Evolutionary conservation across 92 coral and sea anemone genomes (phyloP), one percentile per base, ranked within the genome.

Genomic region (Actinostola sp.): DNA sequence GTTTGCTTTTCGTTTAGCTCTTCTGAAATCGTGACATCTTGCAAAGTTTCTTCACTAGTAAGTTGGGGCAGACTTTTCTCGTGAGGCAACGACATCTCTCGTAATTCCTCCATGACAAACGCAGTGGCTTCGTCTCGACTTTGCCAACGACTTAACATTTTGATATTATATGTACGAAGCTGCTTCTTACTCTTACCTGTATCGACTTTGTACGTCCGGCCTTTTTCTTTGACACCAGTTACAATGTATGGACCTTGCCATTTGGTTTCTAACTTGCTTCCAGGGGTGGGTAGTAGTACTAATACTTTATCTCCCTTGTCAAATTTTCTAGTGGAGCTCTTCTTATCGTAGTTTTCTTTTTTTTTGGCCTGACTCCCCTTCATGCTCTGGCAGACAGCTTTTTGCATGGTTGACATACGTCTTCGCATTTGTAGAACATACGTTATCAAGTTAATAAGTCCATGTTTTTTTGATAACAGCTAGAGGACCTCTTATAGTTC

Each of bases 221-320:
- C 79, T 32, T 71, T 69, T 1, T 17, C 10, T 5, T 35, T 36
- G 21, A 69, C 85, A 1, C 53, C 31, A 31, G 79, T 79, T 15
- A 71, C 72, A 3, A 66, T 61, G 35, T 62, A 79, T 3, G 85
- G 85, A 1, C 85, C 85, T 61, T 72, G 69, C 78, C 78, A 59
- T 29, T 60, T 44, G 25, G 53, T 56, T 21, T 72, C 78, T 28
- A 72, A 50, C 29, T 43, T 73, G 15, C 65, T 58, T 0, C 79
- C 79, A 59, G 79, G 45, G 57, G 69, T 59, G 8, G 58, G 79
- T 16, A 73, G 70, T 39, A 60, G 55, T 25, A 44, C 70, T 27
- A 59, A 12, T 20, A 63, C 70, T 42, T 73, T 73, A 41, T 73
- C 79, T 0, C 79, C 79, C 77, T 9, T 71, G 39, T 2, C n/a